Evolutionary conservation across 2,797 vertebrate genomes (phyloP).

Genomic region (Eulemur coronatus): DNA sequence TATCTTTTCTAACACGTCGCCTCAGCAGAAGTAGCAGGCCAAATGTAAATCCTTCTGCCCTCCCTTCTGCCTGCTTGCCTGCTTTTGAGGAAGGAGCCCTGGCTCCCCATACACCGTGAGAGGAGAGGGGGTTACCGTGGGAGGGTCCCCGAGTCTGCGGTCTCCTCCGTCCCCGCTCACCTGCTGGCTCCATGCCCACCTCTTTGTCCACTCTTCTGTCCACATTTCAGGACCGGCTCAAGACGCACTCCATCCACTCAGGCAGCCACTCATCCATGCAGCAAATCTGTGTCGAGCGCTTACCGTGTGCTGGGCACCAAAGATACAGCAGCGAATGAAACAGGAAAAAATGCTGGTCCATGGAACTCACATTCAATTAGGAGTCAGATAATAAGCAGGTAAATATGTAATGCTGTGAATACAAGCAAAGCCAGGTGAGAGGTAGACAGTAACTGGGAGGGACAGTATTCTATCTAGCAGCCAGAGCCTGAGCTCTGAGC

Average conservation of each 20-base stretch:
- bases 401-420: background rate
- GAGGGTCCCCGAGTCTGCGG: accelerated
- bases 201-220: background rate
- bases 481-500: background rate
- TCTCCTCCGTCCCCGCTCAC: background rate
- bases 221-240: background rate
- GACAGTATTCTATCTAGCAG: background rate
- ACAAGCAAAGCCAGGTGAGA: background rate
- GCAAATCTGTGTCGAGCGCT: background rate
- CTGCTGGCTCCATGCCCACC: background rate
- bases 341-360: background rate
- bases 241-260: background rate
- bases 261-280: background rate
- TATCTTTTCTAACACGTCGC: slow-evolving; percentile 41
- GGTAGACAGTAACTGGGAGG: background rate
- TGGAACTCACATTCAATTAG: background rate
- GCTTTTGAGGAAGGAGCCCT: background rate
- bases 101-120: accelerated
- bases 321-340: background rate
- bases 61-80: background rate
- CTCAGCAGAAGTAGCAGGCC: slow-evolving; percentile 17
- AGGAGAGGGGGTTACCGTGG: background rate
- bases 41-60: background rate
- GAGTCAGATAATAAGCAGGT: background rate
- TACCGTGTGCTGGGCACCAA: background rate